These are phyloP conservation scores for Pholis gunnellus DNA, from an alignment of 2,113 vertebrate species.

Conservation along the genomic window DNA sequence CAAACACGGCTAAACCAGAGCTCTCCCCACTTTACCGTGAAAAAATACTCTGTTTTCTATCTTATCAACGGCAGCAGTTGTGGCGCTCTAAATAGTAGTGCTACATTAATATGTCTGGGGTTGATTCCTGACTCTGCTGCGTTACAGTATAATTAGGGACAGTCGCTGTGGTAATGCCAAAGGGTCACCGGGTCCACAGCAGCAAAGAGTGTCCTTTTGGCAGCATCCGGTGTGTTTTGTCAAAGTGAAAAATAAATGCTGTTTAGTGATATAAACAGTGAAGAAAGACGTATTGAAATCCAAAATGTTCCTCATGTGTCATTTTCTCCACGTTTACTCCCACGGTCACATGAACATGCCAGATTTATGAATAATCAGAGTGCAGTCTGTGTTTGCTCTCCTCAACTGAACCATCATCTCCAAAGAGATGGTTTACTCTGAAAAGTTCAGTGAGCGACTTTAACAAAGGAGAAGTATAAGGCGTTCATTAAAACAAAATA, in stretches of 20 bases:
- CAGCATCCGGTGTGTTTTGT: slow-evolving; percentile 39
- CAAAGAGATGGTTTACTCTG: slow-evolving; percentile 81
- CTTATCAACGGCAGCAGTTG: slow-evolving; percentile 45
- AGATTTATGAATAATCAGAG: slow-evolving; percentile 75
- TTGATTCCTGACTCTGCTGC: slow-evolving; percentile 18
- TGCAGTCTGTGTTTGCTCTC: slow-evolving; percentile 77
- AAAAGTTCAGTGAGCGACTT: slow-evolving; percentile 71
- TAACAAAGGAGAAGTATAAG: slow-evolving; percentile 77
- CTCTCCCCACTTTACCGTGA: slow-evolving; percentile 40
- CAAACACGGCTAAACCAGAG: slow-evolving; percentile 50
- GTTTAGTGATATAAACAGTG: slow-evolving; percentile 21
- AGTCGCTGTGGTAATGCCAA: slow-evolving; percentile 13
- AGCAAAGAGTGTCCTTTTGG: slow-evolving; percentile 13
- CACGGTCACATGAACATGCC: slow-evolving; percentile 52
- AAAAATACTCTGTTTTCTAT: slow-evolving; percentile 40
- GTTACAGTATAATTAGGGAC: neutral
- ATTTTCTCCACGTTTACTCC: slow-evolving; percentile 47
- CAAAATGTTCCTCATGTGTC: slow-evolving; percentile 42
- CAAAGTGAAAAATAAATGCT: slow-evolving; percentile 26
- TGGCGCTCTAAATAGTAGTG: slow-evolving; percentile 4
- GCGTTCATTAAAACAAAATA: slow-evolving; percentile 83
- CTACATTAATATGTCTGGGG: slow-evolving; percentile 1
- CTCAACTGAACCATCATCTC: slow-evolving; percentile 86
- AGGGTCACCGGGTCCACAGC: slow-evolving; percentile 17
- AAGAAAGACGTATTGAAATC: slow-evolving; percentile 28